A percentile compares a stretch with the other conserved stretches of the same genome.
Evolutionary conservation across 92 coral and sea anemone genomes (phyloP).

Genomic region (Isaurus tuberculatus): DNA sequence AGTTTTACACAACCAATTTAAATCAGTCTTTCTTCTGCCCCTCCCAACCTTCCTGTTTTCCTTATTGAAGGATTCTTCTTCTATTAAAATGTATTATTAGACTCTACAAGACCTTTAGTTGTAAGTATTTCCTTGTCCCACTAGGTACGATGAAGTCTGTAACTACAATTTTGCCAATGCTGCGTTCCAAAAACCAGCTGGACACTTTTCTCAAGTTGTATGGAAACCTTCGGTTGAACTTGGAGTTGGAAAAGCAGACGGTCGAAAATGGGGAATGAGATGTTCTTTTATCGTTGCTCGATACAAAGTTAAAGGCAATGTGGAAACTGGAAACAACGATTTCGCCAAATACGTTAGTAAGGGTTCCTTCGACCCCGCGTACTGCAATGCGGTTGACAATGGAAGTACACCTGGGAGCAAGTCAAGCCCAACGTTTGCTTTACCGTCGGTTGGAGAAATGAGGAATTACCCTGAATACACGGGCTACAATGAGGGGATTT

Average conservation of each 20-base stretch:
- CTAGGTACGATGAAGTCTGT: constrained; percentile 96
- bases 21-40: too few species aligned
- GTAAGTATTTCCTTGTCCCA: not conserved
- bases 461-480: constrained; percentile 40
- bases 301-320: constrained; percentile 82
- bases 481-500: constrained; percentile 26
- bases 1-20: too few species aligned
- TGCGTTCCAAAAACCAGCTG: constrained; percentile 84
- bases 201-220: constrained; percentile 92
- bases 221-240: constrained; percentile 86
- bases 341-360: constrained; percentile 69
- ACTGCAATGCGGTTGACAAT: constrained; percentile 72
- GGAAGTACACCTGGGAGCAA: constrained; percentile 24
- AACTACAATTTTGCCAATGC: constrained; percentile 83
- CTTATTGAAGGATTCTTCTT: too few species aligned
- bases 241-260: constrained; percentile 85
- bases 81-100: too few species aligned
- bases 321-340: constrained; percentile 62
- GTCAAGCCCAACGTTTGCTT: not conserved
- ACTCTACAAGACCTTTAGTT: too few species aligned
- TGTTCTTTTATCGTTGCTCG: constrained; percentile 95
- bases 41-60: too few species aligned
- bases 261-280: constrained; percentile 86
- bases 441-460: constrained; percentile 13
- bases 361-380: constrained; percentile 81